A percentile compares a stretch with the other conserved stretches of the same genome.
Conservation (phyloP, 1,140 invertebrate genomes). For the Brachionus asplanchnoidis region DNA sequence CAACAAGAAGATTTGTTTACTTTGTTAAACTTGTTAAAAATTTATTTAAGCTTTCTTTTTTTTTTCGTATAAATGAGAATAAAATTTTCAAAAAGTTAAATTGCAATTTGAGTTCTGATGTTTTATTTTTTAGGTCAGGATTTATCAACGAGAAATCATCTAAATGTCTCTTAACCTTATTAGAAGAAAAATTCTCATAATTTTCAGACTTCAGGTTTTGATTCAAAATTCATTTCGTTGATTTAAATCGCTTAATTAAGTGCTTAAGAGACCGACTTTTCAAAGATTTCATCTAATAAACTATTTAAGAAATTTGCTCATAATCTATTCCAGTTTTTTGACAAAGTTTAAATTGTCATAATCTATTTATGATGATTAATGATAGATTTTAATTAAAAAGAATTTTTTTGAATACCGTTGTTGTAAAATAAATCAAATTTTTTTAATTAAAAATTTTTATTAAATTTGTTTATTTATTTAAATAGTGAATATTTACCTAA, state of each 20-base stretch:
- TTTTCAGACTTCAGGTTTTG: background rate
- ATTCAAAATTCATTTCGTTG: background rate
- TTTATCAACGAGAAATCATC: background rate
- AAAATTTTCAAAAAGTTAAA: background rate
- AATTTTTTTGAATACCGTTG: too few species aligned
- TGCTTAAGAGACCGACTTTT: background rate
- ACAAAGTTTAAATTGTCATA: background rate
- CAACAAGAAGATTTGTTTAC: background rate
- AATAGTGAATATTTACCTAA: background rate
- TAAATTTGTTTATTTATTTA: background rate
- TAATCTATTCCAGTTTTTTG: background rate
- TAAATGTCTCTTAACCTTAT: background rate
- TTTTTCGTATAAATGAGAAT: background rate
- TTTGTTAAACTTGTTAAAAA: background rate
- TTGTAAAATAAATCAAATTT: background rate
- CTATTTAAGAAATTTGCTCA: background rate
- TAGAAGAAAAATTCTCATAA: background rate
- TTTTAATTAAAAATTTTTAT: background rate
- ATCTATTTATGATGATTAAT: background rate
- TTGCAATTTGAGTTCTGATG: background rate
- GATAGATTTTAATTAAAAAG: background rate
- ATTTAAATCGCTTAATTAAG: background rate
- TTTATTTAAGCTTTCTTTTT: background rate
- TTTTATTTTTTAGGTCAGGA: background rate
- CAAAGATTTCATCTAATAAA: background rate